A percentile compares a stretch with the other conserved stretches of the same genome.
phyloP scores from a whole-genome alignment of 1,140 invertebrate genomes.

The Saxidomus purpurata region DNA sequence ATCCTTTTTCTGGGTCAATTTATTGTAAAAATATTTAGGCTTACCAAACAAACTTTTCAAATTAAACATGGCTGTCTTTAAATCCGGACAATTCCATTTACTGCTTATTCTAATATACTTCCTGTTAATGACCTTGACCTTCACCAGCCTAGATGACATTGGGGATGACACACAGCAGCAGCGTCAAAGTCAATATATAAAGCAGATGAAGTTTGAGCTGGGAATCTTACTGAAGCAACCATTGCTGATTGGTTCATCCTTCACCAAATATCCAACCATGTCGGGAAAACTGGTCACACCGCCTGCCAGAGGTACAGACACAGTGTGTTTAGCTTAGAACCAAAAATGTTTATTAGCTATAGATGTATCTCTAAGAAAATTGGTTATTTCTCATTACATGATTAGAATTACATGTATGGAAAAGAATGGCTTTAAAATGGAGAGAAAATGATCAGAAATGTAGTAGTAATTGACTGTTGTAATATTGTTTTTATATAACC shows the following conservation, averaged over 20 bases:
- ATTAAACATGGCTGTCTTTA: no score
- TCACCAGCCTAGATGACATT: slow-evolving; percentile 77
- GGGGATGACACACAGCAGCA: slow-evolving; percentile 77
- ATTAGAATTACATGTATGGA: no score
- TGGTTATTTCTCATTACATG: no score
- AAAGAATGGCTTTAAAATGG: no score
- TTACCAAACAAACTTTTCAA: no score
- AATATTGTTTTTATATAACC: no score
- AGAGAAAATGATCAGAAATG: no score
- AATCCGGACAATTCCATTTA: not conserved
- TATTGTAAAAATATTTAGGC: no score
- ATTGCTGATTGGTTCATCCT: slow-evolving; percentile 90
- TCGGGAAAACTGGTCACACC: slow-evolving; percentile 77
- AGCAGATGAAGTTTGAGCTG: slow-evolving; percentile 88
- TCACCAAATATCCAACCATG: slow-evolving; percentile 89
- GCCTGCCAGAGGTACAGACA: slow-evolving; percentile 28
- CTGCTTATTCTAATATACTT: not conserved
- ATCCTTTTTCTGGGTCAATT: slow-evolving; percentile 87
- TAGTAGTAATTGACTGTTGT: no score
- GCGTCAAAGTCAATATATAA: slow-evolving; percentile 83
- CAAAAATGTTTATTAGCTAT: no score
- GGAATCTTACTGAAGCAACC: slow-evolving; percentile 88
- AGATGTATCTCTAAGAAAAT: no score
- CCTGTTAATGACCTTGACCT: slow-evolving; percentile 54
- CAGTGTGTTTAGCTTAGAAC: no score